Evolutionary conservation across 2,797 vertebrate genomes (phyloP), one percentile per base, ranked within the genome.

Genomic region (Pempheris klunzingeri): DNA sequence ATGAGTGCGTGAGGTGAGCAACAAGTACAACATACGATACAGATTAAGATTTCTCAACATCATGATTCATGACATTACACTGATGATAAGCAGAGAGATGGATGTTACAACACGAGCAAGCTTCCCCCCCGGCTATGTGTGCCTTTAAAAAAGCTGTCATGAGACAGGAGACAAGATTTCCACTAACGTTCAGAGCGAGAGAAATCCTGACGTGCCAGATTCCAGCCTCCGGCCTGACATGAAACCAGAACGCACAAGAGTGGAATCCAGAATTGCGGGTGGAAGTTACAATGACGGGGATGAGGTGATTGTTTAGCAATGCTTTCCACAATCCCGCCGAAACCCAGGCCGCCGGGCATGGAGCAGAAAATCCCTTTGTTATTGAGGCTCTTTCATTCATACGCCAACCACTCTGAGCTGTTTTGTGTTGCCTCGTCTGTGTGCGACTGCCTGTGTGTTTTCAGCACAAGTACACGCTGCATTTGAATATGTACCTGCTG

Each of bases 401-500:
- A 58, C 61, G 68, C 34, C 12, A n/a, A 61, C 61, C 4, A 4
- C 68, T 43, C 55, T 36, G 63, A 58, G 32, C 57, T 6, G 28
- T 58, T 73, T 77, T 63, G 74, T 73, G 58, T 36, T 13, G 57
- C 49, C 59, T 43, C 34, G 22, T 55, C 13, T 55, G 44, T 49
- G 39, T 49, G n/a, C 38, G 36, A 36, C 17, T 38, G 30, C 18
- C 1, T 11, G 43, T 39, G 50, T 50, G 54, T 64, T 47, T 4
- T 52, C 20, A 47, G 38, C 14, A 28, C 50, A 30, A 36, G n/a
- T 30, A 2, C 44, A 30, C 61, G 12, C n/a, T 22, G 36, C 24
- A 4, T 61, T 9, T 69, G 46, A 54, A 20, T 64, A 18, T 44
- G 39, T 86, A 96, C 95, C 95, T 95, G 93, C 74, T 94, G 94